phyloP scores from a whole-genome alignment of 1,140 invertebrate genomes.

The Glomeris maerens region DNA sequence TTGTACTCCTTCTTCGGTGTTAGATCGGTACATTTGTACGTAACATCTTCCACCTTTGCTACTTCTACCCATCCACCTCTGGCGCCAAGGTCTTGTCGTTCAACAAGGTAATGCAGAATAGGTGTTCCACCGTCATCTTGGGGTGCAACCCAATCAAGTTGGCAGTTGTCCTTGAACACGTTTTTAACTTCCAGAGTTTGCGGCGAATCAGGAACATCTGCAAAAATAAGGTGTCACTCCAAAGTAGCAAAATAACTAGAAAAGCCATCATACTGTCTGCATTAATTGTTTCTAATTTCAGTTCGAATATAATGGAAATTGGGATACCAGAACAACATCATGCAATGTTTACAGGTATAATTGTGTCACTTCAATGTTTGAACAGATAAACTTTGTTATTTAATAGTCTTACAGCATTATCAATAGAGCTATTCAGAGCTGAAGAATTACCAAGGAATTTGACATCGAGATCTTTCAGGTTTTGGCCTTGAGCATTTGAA shows the following conservation, averaged over 20 bases:
- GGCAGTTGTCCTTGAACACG: slow-evolving; percentile 79
- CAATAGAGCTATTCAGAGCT: too few species aligned
- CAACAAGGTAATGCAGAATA: slow-evolving; percentile 80
- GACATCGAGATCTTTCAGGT: slow-evolving; percentile 62
- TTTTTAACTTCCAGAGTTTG: slow-evolving; percentile 79
- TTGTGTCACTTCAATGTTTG: too few species aligned
- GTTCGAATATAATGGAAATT: too few species aligned
- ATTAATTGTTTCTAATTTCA: too few species aligned
- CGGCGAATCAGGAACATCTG: slow-evolving; percentile 72
- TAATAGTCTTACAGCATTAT: too few species aligned
- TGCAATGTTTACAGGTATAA: too few species aligned
- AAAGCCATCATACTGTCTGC: too few species aligned
- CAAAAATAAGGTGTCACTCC: slow-evolving; percentile 23
- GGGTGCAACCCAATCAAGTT: slow-evolving; percentile 78
- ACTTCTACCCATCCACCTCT: slow-evolving; percentile 77
- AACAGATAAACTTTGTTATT: too few species aligned
- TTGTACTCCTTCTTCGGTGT: slow-evolving; percentile 77
- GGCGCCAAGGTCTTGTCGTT: slow-evolving; percentile 78
- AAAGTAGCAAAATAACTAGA: too few species aligned
- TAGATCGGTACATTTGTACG: slow-evolving; percentile 76
- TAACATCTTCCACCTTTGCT: slow-evolving; percentile 53
- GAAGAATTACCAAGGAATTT: slow-evolving; percentile 58
- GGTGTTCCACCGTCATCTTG: slow-evolving; percentile 86
- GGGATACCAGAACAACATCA: too few species aligned
- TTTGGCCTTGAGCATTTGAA: slow-evolving; percentile 73